Conservation (phyloP, 2,888 invertebrate genomes). For the Conus canariensis region DNA sequence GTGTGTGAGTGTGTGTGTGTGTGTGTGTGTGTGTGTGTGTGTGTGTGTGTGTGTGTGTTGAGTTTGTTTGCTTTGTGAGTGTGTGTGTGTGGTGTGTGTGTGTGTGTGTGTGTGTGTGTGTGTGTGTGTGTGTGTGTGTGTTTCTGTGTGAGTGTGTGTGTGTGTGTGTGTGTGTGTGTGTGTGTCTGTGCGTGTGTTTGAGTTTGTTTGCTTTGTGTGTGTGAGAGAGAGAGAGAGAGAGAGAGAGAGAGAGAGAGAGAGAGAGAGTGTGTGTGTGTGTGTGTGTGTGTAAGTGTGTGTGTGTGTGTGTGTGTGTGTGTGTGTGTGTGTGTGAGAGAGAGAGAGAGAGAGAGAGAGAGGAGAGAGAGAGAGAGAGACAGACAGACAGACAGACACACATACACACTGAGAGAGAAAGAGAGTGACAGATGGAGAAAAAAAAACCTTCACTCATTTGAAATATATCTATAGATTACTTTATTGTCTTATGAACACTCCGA, state of each 20-base stretch:
- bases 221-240: neutral
- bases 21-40: neutral
- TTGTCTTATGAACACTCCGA: conserved; percentile 28
- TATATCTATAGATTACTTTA: conserved; percentile 28
- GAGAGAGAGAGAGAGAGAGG: no score
- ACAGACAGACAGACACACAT: neutral
- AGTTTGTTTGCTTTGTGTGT: neutral
- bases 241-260: neutral
- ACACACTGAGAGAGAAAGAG: neutral
- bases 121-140: no score
- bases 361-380: neutral
- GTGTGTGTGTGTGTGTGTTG: no score
- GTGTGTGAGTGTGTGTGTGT: no score
- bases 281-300: neutral
- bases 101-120: no score
- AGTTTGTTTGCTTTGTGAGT: neutral
- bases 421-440: neutral
- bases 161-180: no score
- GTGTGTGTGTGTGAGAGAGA: neutral
- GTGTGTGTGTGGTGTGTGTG: neutral
- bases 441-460: neutral
- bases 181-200: no score
- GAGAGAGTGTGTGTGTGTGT: neutral
- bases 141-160: no score
- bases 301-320: conserved; percentile 5